Evolutionary conservation across 2,888 invertebrate genomes (phyloP).

Genomic region (Iselma pallidipennis): DNA sequence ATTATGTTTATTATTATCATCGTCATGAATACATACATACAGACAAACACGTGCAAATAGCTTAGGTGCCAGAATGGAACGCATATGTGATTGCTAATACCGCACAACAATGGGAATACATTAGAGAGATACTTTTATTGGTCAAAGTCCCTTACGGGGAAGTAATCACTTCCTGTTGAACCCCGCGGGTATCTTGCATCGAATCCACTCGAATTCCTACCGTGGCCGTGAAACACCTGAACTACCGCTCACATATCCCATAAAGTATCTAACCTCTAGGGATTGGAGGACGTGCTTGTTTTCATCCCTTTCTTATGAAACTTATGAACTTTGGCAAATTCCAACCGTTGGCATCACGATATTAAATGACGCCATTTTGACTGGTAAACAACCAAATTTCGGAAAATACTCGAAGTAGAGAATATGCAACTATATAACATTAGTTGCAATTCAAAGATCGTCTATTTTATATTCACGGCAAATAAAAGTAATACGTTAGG

Average conservation of each 20-base stretch:
- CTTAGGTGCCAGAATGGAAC: neutral
- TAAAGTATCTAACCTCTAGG: constrained; percentile 19
- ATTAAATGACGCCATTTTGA: neutral
- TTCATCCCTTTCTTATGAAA: constrained; percentile 1
- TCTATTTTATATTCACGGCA: constrained; percentile 39
- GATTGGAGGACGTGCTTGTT: constrained; percentile 11
- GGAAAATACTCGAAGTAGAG: neutral
- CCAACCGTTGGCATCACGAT: neutral
- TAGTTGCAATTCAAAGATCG: constrained; percentile 17
- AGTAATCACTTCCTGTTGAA: constrained; percentile 27
- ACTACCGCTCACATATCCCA: constrained; percentile 9
- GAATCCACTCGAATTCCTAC: constrained; percentile 14
- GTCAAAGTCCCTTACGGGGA: constrained; percentile 18
- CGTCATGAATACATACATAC: neutral
- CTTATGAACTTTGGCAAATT: constrained; percentile 16
- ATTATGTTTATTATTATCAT: neutral
- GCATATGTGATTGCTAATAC: neutral
- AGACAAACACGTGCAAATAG: neutral
- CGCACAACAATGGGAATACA: constrained; percentile 12
- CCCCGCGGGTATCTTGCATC: constrained; percentile 19
- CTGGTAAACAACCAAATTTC: neutral
- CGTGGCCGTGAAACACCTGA: constrained; percentile 9
- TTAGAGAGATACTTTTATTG: constrained; percentile 20
- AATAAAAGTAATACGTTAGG: constrained; percentile 35
- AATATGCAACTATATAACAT: neutral